Base-by-base conservation (phyloP, 2,888 invertebrate species). In the Ichneumoninae sp. region DNA sequence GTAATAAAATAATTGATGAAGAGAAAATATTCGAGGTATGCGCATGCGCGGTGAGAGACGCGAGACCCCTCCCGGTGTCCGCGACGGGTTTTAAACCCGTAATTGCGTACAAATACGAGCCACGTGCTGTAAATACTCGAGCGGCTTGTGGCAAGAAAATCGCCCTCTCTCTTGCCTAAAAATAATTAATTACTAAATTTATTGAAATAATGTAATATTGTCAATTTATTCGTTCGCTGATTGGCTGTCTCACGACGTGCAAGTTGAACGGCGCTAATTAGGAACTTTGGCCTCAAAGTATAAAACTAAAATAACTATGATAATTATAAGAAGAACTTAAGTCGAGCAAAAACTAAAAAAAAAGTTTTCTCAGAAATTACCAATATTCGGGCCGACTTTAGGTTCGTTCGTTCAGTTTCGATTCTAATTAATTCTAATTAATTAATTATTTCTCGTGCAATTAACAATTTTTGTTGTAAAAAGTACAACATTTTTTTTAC, bases 1-100 rank as follows among this genome's bases (percentile, higher is more conserved):
- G 70, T 78, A 78, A 70, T 62, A 78, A 78, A 78, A 78, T 71
- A 78, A 78, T 78, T 70, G 62, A 50, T 52, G 70, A 60, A 78
- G 62, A 70, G 78, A 78, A 78, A 77, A 78, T 52, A 57, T 47
- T 77, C 57, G 44, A 62, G 44, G 57, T 60, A 7, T 44, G 44
- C 57, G 26, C 77, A 68, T 19, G 76, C 57, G 54, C 54, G 68
- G 30, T 16, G 54, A 69, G 68, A 47, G 26, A 68, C 47, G n/a
- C 47, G 54, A 57, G 30, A 44, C 26, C 57, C 30, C 3, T 44
- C 57, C n/a, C 40, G 19, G 52, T 40, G 68, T 54, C 57, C 3
- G 77, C 57, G n/a, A 54, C 54, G 76, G 30, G 40, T 57, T 68
- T 77, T 68, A 65, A 50, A 26, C 22, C 10, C 40, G 76, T 44